A percentile compares a stretch with the other conserved stretches of the same genome.
phyloP scores from a whole-genome alignment of 2,888 invertebrate genomes.

The Eupithecia vulgata region DNA sequence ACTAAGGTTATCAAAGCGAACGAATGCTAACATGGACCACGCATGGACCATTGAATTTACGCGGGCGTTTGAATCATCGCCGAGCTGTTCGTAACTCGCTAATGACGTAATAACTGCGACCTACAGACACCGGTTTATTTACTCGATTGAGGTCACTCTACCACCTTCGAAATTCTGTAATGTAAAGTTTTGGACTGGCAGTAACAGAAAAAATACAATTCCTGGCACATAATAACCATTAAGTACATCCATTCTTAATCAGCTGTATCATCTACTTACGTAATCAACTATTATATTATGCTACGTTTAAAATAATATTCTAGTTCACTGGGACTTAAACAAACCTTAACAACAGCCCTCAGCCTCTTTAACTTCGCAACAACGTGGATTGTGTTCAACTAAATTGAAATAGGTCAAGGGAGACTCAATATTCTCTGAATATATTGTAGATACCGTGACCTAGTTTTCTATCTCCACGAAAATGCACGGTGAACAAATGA shows the following conservation, averaged over 20 bases:
- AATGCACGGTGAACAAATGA: conserved; percentile 13
- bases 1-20: conserved; percentile 54
- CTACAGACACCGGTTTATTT: conserved; percentile 67
- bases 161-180: conserved; percentile 25
- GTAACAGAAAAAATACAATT: neutral
- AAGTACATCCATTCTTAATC: neutral
- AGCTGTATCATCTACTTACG: neutral
- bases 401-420: conserved; percentile 33
- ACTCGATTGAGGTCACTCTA: conserved; percentile 42
- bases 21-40: conserved; percentile 59
- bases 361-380: neutral
- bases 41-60: conserved; percentile 33
- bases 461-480: conserved; percentile 17
- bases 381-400: conserved; percentile 6
- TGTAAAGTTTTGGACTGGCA: neutral
- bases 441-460: conserved; percentile 21
- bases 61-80: conserved; percentile 63
- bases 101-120: conserved; percentile 73
- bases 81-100: conserved; percentile 49
- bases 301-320: neutral
- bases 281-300: neutral
- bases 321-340: neutral
- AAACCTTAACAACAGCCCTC: neutral
- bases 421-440: conserved; percentile 13
- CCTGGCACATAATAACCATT: neutral